Conservation (phyloP, 2,888 invertebrate genomes). For the Mactromeris polynyma region DNA sequence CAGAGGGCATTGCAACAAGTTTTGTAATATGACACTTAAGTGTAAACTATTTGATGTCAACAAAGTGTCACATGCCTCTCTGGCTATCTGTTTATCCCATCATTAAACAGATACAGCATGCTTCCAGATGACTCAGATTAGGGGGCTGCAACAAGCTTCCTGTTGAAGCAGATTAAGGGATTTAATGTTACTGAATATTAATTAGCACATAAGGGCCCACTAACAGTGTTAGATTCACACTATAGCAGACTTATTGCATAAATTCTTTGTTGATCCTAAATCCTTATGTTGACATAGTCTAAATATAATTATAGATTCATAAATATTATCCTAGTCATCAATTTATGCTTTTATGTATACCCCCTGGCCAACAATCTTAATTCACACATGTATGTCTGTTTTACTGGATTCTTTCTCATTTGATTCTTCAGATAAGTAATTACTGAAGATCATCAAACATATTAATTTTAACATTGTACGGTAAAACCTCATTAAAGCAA, state of each 20-base stretch:
- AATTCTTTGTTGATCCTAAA: neutral
- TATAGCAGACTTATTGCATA: neutral
- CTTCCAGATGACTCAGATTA: conserved; percentile 20
- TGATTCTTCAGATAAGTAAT: neutral
- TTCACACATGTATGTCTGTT: no score
- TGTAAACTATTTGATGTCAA: conserved; percentile 40
- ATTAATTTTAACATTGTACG: neutral
- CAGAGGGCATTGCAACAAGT: conserved; percentile 11
- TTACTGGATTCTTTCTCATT: neutral
- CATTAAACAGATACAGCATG: neutral
- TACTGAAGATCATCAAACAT: neutral
- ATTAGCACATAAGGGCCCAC: neutral
- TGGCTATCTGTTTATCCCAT: conserved; percentile 1
- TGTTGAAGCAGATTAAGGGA: neutral
- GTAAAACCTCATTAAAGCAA: no score
- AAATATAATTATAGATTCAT: neutral
- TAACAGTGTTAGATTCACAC: neutral
- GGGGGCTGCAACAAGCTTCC: neutral
- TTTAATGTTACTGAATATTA: conserved; percentile 5
- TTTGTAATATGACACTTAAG: conserved; percentile 21
- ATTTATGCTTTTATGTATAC: neutral
- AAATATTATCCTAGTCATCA: neutral
- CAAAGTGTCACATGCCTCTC: conserved; percentile 18
- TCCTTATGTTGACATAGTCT: neutral
- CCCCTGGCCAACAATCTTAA: neutral